Evolutionary conservation across 2,797 vertebrate genomes (phyloP).

Genomic region (Melanotaenia nigrans): DNA sequence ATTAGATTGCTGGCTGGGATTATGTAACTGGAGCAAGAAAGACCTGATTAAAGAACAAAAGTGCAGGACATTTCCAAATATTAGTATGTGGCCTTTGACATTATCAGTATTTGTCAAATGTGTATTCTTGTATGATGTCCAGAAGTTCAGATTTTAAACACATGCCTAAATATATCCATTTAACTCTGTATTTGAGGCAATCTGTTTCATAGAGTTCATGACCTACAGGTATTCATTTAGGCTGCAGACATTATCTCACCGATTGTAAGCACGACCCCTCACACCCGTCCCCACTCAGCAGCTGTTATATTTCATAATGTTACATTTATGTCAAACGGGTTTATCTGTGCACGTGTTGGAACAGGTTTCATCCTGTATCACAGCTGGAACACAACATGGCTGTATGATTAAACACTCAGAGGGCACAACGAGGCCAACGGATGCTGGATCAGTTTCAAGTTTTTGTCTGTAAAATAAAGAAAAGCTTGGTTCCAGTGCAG

Average conservation of each 20-base stretch:
- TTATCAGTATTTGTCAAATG: neutral
- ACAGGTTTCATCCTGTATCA: neutral
- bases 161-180: neutral
- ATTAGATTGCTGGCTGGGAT: slow-evolving; percentile 25
- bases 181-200: neutral
- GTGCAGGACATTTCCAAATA: neutral
- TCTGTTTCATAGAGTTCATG: slow-evolving; percentile 18
- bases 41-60: slow-evolving; percentile 1
- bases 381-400: neutral
- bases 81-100: neutral
- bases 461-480: neutral
- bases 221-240: slow-evolving; percentile 29
- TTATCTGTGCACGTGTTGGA: slow-evolving; percentile 6
- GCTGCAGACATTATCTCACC: slow-evolving; percentile 19
- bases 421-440: slow-evolving; percentile 34
- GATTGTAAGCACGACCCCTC: neutral
- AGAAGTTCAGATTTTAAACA: neutral
- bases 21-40: slow-evolving; percentile 1
- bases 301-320: slow-evolving; percentile 23
- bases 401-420: slow-evolving; percentile 35
- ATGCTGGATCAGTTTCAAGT: neutral
- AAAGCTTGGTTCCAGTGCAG: neutral
- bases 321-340: slow-evolving; percentile 10
- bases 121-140: neutral
- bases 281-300: neutral